Percentiles rank a stretch among this genome's conserved stretches.
These are phyloP conservation scores for Xestia xanthographa DNA, from an alignment of 2,888 invertebrate species.

Conservation along the genomic window DNA sequence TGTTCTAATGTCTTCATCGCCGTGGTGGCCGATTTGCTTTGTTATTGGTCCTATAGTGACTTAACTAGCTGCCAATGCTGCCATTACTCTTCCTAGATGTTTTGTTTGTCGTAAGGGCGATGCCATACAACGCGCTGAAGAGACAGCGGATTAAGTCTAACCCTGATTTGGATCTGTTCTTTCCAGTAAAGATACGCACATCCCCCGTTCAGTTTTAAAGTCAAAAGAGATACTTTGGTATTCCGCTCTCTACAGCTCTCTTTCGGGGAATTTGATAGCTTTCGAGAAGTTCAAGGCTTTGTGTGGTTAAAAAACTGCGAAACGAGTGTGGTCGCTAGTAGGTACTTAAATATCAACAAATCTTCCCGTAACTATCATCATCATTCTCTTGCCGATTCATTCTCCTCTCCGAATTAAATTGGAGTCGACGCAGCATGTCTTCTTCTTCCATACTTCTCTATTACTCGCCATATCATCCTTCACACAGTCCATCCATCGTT, in stretches of 20 bases:
- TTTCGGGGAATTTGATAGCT: neutral
- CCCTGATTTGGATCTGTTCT: neutral
- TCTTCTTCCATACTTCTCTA: no score
- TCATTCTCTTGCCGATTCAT: no score
- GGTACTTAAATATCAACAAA: neutral
- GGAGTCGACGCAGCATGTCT: no score
- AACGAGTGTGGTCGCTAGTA: neutral
- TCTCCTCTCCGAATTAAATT: no score
- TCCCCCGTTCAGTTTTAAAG: neutral
- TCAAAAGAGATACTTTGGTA: neutral
- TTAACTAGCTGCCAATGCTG: constrained; percentile 18
- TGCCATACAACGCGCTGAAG: neutral
- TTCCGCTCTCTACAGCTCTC: neutral
- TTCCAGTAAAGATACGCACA: neutral
- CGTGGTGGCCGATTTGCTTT: constrained; percentile 50
- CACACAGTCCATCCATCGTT: no score
- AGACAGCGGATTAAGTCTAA: neutral
- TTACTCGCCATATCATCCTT: no score
- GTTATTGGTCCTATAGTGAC: constrained; percentile 14
- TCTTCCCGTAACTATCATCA: neutral
- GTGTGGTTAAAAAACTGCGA: neutral
- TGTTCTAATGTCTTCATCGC: constrained; percentile 74
- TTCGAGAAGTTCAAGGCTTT: neutral
- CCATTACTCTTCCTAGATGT: constrained; percentile 7
- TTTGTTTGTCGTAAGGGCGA: neutral